These are phyloP conservation scores for Listrodromus nycthemerus DNA, from an alignment of 2,888 invertebrate species.

Conservation along the genomic window DNA sequence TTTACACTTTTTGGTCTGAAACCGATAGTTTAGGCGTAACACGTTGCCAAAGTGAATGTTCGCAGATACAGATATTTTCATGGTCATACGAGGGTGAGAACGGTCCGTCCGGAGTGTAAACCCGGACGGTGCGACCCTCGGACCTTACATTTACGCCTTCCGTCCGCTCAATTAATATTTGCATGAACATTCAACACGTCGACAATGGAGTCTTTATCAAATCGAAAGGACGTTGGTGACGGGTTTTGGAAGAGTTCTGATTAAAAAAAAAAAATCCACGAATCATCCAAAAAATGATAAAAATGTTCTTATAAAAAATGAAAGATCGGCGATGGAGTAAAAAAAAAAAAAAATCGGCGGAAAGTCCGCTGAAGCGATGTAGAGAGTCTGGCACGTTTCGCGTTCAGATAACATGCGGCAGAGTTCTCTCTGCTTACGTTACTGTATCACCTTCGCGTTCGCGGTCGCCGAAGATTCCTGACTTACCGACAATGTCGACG, in stretches of 20 bases:
- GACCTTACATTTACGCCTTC: constrained; percentile 41
- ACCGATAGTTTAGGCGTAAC: too few species aligned
- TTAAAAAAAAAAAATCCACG: too few species aligned
- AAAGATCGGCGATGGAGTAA: background rate
- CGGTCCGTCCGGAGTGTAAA: constrained; percentile 67
- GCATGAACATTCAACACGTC: constrained; percentile 46
- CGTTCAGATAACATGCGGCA: background rate
- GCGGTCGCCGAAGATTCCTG: constrained; percentile 37
- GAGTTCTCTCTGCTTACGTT: background rate
- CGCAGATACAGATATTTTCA: too few species aligned
- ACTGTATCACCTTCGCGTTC: background rate
- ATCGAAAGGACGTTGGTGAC: background rate
- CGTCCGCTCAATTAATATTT: constrained; percentile 47
- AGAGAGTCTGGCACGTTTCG: background rate
- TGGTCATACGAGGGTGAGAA: constrained; percentile 16
- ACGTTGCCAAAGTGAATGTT: too few species aligned
- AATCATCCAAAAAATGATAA: background rate
- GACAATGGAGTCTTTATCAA: background rate
- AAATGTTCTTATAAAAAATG: background rate
- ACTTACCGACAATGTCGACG: constrained; percentile 50
- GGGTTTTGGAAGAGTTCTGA: background rate
- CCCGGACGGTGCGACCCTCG: constrained; percentile 52
- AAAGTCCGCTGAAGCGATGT: background rate
- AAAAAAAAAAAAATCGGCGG: background rate
- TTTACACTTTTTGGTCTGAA: too few species aligned